These are phyloP conservation scores for Neodiprion pinetum DNA, from an alignment of 1,140 invertebrate genomes.

Conservation along the genomic window DNA sequence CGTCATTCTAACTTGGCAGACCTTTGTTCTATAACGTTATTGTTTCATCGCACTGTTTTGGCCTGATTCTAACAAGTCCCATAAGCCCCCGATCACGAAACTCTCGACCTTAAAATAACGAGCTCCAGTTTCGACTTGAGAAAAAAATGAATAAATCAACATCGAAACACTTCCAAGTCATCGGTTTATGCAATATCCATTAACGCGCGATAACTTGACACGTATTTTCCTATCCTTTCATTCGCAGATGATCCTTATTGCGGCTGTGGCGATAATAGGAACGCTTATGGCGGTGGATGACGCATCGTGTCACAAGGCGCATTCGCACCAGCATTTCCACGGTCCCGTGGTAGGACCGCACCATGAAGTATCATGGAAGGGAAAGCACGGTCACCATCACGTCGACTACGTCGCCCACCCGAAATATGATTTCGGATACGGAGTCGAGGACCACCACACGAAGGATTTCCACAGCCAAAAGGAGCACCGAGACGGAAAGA, in stretches of 20 bases:
- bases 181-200: neutral
- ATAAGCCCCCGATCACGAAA: no score
- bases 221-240: neutral
- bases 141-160: neutral
- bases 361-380: neutral
- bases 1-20: no score
- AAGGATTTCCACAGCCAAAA: conserved; percentile 33
- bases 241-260: neutral
- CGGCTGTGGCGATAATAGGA: neutral
- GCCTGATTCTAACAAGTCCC: no score
- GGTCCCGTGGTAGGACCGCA: conserved; percentile 5
- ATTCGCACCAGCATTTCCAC: conserved; percentile 9
- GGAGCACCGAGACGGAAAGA: conserved; percentile 34
- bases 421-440: conserved; percentile 31
- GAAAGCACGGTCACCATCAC: conserved; percentile 16
- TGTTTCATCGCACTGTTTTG: no score
- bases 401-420: conserved; percentile 21
- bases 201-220: no score
- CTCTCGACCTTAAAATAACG: no score
- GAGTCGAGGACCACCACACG: conserved; percentile 36
- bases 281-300: no score
- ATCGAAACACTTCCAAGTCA: neutral
- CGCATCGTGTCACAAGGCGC: neutral
- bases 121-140: no score
- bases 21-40: no score